phyloP scores from a whole-genome alignment of 1,140 invertebrate species.

The Aradophagus sp. region DNA sequence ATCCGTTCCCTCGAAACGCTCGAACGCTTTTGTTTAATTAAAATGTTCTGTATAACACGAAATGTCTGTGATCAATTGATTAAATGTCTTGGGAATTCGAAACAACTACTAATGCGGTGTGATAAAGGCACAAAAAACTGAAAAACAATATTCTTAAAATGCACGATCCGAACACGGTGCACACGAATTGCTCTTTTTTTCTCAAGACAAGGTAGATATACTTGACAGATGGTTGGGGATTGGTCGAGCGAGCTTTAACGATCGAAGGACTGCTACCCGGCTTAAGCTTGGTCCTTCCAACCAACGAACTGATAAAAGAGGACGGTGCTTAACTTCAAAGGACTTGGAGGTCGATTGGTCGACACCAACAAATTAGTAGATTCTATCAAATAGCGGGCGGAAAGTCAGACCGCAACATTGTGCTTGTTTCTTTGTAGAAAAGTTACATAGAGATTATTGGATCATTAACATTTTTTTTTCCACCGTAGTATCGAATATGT shows the following conservation, averaged over 20 bases:
- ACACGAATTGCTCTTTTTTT: conserved; percentile 16
- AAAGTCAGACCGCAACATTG: conserved; percentile 36
- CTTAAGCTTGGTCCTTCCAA: conserved; percentile 42
- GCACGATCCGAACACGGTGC: too few species aligned
- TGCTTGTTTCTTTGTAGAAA: conserved; percentile 20
- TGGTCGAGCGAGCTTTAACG: conserved; percentile 46
- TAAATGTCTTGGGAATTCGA: too few species aligned
- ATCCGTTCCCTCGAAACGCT: too few species aligned
- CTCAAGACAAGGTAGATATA: conserved; percentile 14
- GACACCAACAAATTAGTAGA: conserved; percentile 57
- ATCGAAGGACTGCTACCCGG: conserved; percentile 42
- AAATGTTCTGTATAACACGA: too few species aligned
- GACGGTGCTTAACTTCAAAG: conserved; percentile 53
- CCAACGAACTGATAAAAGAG: conserved; percentile 52
- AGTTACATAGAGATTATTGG: too few species aligned
- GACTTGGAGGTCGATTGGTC: conserved; percentile 60
- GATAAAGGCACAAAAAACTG: too few species aligned
- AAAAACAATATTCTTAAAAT: too few species aligned
- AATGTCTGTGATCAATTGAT: too few species aligned
- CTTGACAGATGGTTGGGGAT: conserved; percentile 26
- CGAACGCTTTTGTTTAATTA: too few species aligned
- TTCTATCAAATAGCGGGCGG: conserved; percentile 55
- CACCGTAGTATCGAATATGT: too few species aligned
- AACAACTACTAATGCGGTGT: too few species aligned
- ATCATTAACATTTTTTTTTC: conserved; percentile 30